Conservation (phyloP, 2,113 vertebrate genomes). For the Emydocephalus ijimae region DNA sequence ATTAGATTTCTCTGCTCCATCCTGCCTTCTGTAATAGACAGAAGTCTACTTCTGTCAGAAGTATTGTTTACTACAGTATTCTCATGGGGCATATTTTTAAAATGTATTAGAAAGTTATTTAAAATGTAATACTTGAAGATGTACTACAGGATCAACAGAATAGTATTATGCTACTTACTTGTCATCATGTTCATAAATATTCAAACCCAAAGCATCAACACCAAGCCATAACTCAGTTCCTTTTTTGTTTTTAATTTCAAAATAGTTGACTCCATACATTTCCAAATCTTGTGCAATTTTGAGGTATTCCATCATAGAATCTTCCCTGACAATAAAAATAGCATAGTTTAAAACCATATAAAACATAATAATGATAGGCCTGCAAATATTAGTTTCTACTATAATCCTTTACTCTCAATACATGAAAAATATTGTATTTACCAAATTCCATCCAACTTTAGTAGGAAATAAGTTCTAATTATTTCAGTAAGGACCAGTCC, state of each 20-base stretch:
- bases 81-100: not conserved
- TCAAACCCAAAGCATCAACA: slow-evolving; percentile 93
- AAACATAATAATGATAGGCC: not conserved
- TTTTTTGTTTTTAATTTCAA: slow-evolving; percentile 99
- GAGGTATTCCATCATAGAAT: slow-evolving; percentile 98
- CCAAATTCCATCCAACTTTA: not conserved
- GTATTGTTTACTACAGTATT: not conserved
- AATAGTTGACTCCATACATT: slow-evolving; percentile 99
- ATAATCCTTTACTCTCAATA: not conserved
- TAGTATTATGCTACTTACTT: slow-evolving; percentile 76
- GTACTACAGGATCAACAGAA: not conserved
- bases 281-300: slow-evolving; percentile 97
- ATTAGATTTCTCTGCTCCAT: not conserved
- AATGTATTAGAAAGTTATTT: not conserved
- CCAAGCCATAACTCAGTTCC: slow-evolving; percentile 96
- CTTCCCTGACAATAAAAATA: slow-evolving; percentile 78
- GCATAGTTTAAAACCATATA: not conserved
- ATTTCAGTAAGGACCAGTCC: not conserved
- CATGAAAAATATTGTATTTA: not conserved
- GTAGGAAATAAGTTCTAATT: not conserved
- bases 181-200: slow-evolving; percentile 96
- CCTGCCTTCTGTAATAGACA: not conserved
- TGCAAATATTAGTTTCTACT: not conserved
- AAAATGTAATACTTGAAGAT: not conserved
- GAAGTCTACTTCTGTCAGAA: not conserved